These are phyloP conservation scores for Rhodeus uyekii DNA, from an alignment of 2,797 vertebrate genomes.

Conservation along the genomic window DNA sequence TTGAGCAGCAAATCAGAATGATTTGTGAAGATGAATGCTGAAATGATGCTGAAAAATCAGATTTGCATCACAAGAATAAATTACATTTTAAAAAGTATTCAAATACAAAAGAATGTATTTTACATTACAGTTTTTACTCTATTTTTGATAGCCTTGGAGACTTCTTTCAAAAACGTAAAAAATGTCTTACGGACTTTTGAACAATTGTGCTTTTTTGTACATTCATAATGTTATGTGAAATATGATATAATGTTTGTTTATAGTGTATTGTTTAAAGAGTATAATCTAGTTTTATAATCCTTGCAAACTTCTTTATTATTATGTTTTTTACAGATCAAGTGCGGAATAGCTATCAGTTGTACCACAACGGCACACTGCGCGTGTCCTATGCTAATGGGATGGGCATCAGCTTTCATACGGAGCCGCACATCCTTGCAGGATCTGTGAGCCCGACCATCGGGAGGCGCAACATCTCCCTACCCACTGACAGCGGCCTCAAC, in stretches of 20 bases:
- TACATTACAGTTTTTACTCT: not conserved
- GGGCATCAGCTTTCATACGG: constrained; percentile 89
- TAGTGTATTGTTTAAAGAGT: not conserved
- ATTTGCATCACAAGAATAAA: not conserved
- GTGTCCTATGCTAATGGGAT: constrained; percentile 90
- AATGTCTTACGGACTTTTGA: not conserved
- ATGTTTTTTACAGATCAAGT: constrained; percentile 83
- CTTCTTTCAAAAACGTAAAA: not conserved
- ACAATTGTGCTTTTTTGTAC: not conserved
- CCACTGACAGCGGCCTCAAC: constrained; percentile 88
- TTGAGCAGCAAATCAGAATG: not conserved
- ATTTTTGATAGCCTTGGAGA: not conserved
- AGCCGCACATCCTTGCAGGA: constrained; percentile 86
- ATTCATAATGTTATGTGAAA: not conserved
- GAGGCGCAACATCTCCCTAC: constrained; percentile 87
- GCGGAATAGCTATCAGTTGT: constrained; percentile 89
- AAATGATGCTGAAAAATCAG: not conserved
- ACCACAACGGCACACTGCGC: constrained; percentile 85
- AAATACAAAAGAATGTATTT: not conserved
- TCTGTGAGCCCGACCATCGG: constrained; percentile 87
- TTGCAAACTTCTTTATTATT: not conserved
- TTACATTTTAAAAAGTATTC: not conserved
- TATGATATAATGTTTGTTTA: not conserved
- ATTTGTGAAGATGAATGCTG: not conserved
- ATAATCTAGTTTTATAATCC: constrained; percentile 21